A percentile compares a stretch with the other conserved stretches of the same genome.
These are phyloP conservation scores for Melieria picta DNA, from an alignment of 2,888 invertebrate genomes.

Conservation along the genomic window DNA sequence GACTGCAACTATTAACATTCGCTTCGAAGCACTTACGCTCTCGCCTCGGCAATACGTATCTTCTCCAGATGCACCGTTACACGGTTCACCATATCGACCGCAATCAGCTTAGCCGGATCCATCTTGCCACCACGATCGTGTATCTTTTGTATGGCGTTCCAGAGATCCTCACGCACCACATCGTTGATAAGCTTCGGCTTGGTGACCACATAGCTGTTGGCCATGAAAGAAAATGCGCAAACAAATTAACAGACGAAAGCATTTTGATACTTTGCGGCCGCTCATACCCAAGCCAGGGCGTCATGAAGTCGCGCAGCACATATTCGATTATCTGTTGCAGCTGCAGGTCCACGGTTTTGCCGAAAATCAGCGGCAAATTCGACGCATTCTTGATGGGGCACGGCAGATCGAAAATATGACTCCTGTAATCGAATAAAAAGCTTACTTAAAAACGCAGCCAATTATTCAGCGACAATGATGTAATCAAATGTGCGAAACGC, in stretches of 20 bases:
- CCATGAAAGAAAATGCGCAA: constrained; percentile 13
- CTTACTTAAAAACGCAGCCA: not conserved
- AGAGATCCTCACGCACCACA: constrained; percentile 81
- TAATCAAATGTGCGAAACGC: too few relatives aligned
- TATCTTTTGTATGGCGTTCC: constrained; percentile 81
- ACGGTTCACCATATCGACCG: constrained; percentile 82
- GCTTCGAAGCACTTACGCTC: constrained; percentile 71
- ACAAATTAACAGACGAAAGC: constrained; percentile 12
- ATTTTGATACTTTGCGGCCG: too few relatives aligned
- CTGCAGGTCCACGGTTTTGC: constrained; percentile 84
- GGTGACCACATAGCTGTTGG: constrained; percentile 70
- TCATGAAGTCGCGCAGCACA: constrained; percentile 81
- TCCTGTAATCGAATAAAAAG: constrained; percentile 47
- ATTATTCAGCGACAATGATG: not conserved
- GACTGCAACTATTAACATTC: not conserved
- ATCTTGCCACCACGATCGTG: constrained; percentile 79
- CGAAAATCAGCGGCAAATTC: constrained; percentile 82
- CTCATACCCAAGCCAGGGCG: constrained; percentile 73
- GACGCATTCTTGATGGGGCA: constrained; percentile 66
- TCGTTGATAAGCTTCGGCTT: constrained; percentile 74
- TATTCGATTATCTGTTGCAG: constrained; percentile 85
- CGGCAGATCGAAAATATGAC: constrained; percentile 64
- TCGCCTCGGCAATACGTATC: constrained; percentile 79
- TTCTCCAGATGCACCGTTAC: constrained; percentile 87
- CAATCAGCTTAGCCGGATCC: constrained; percentile 84